Evolutionary conservation across 1,140 invertebrate species (phyloP), one percentile per base, ranked within the genome.

Genomic region (Penaeus chinensis): DNA sequence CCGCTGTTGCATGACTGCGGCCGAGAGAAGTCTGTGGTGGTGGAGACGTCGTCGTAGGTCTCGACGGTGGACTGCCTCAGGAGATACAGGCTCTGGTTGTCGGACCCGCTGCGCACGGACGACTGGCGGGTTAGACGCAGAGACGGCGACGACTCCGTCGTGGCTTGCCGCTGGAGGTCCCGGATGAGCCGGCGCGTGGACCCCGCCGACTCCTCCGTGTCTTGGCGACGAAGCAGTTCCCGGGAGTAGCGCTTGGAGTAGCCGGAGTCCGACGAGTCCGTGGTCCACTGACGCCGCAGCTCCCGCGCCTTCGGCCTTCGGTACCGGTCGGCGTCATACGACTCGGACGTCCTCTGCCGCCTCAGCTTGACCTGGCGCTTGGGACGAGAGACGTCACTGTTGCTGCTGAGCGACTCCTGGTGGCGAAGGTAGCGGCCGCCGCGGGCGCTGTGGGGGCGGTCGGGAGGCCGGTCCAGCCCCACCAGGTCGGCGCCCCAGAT

Each of bases 361-460:
- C 89, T 82, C 16, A 90, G 89, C 65, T 88, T 87, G 62, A 82
- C 79, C 24, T 84, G 85, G 18, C 86, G 89, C 10, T 80, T 86
- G 20, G 89, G 86, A 3, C 89, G 86, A 20, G 89, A 90, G 54
- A 90, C 89, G 71, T 90, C 89, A 61, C 89, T 90, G 82, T 87
- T 88, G 85, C 89, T 90, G 71, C 89, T 90, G 65, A 90, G 83
- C 61, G 89, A 90, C 78, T 90, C 89, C 85, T 90, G 85, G 85
- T 89, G 91, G 90, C 91, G 91, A 82, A 84, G 90, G 89, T 83
- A 82, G 78, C 81, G 86, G 76, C 89, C 79, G 79, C 87, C 88
- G 82, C 87, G 83, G 88, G 76, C 42, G 85, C 82, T 87, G 89
- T 88, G 82, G 85, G 85, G 78, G 90, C 82, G 61, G 85, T 82